Base-by-base conservation (phyloP, 2,888 invertebrate genomes). In the Melanchra persicariae region DNA sequence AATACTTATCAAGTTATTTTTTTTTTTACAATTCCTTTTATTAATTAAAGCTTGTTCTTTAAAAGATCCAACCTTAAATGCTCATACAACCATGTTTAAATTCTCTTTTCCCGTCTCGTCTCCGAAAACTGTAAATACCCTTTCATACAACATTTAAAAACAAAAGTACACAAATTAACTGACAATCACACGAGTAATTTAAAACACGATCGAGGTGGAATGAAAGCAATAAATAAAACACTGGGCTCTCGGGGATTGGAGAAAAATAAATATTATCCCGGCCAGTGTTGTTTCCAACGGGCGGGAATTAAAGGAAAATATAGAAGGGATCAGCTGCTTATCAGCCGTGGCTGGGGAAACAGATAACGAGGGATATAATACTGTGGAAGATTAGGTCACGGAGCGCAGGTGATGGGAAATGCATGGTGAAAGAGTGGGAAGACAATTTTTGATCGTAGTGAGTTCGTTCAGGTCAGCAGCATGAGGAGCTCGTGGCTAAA, bases 151-250 rank as follows among this genome's bases (percentile, higher is more conserved):
- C 49, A 79, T 77, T 84, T 85, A 77, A 83, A 83, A 87, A 84
- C 81, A 80, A 85, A 84, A 78, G 76, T 66, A 74, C 83, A 84
- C 90, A 89, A 89, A 91, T 91, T 89, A 91, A 89, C 89, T 84
- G 91, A 88, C 89, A 88, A 89, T 91, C 90, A 90, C 89, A 87
- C 89, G 88, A 91, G 91, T 91, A 90, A 90, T 91, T 91, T 92
- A 90, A 91, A 91, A 89, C 89, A 85, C 91, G 89, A 91, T 90
- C 87, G 89, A 88, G 88, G 83, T 88, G 84, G 85, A 91, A 91
- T 90, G 87, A 89, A 88, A 88, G 89, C 88, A 83, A 91, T 91
- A 91, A 91, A 92, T 91, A 91, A 90, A 90, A 88, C 85, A 85
- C 81, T 81, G 82, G 77, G 81, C 79, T 82, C 86, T 72, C 82